Percentiles rank a stretch among this genome's conserved stretches.
Evolutionary conservation across 2,113 vertebrate species (phyloP).

Genomic region (Vicugna pacos): DNA sequence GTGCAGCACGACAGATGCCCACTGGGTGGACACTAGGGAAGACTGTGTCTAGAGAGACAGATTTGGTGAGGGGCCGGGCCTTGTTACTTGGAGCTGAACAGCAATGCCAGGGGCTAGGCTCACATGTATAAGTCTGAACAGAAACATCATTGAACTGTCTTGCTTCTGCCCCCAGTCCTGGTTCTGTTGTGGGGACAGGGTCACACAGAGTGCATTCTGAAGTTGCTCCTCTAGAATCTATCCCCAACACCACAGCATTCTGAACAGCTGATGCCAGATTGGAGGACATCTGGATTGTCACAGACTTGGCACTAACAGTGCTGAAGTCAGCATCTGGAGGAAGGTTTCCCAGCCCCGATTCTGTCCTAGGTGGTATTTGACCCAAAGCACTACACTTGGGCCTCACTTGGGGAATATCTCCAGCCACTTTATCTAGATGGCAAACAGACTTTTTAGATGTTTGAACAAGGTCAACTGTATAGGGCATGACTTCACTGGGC

Average conservation of each 20-base stretch:
- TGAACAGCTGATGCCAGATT: constrained; percentile 64
- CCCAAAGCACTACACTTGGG: not conserved
- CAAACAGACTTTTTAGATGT: not conserved
- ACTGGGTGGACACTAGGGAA: not conserved
- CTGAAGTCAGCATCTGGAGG: not conserved
- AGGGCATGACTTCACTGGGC: rapidly evolving
- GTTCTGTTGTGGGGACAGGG: not conserved
- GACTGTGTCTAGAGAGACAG: constrained; percentile 82
- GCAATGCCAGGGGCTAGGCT: not conserved
- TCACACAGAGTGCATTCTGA: not conserved
- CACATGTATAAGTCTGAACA: constrained; percentile 68
- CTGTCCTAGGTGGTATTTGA: not conserved
- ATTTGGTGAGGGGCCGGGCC: constrained; percentile 64
- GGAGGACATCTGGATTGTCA: constrained; percentile 83
- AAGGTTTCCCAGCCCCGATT: not conserved
- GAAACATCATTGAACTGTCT: constrained; percentile 71
- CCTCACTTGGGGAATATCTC: not conserved
- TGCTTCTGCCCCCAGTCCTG: rapidly evolving
- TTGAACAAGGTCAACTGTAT: not conserved
- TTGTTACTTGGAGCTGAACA: not conserved
- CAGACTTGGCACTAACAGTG: constrained; percentile 61
- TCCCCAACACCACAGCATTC: not conserved
- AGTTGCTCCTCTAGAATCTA: not conserved
- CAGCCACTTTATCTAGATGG: not conserved
- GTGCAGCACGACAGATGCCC: rapidly evolving